Evolutionary conservation across 2,888 invertebrate genomes (phyloP).

Genomic region (Drosophila mettleri): DNA sequence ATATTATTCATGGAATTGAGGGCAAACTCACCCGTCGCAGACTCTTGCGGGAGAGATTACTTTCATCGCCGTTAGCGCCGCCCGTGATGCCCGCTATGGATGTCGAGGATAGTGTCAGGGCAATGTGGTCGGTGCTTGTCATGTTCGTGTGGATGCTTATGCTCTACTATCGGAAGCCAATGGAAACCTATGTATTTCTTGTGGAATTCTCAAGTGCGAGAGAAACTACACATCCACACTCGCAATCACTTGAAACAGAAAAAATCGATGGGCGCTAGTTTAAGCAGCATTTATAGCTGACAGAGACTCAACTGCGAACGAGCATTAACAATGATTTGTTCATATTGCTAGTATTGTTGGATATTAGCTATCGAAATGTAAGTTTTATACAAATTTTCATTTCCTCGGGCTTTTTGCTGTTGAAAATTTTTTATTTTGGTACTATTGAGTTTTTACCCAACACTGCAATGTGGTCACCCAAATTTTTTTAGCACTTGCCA

Average conservation of each 20-base stretch:
- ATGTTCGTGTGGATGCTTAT: conserved; percentile 40
- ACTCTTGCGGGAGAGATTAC: conserved; percentile 77
- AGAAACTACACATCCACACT: conserved; percentile 24
- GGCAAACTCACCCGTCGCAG: conserved; percentile 80
- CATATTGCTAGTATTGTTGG: conserved; percentile 38
- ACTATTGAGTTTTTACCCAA: conserved; percentile 19
- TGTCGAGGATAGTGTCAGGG: conserved; percentile 75
- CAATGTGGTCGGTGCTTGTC: conserved; percentile 82
- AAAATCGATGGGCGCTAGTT: conserved; percentile 47
- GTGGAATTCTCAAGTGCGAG: conserved; percentile 1
- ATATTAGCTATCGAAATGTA: conserved; percentile 12
- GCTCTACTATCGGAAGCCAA: not conserved
- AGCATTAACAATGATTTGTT: conserved; percentile 18
- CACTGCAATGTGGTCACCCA: conserved; percentile 30
- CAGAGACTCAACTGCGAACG: conserved; percentile 29
- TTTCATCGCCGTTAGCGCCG: conserved; percentile 50
- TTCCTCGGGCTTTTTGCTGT: conserved; percentile 11
- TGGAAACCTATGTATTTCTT: conserved; percentile 2
- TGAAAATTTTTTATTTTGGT: conserved; percentile 29
- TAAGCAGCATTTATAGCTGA: conserved; percentile 7
- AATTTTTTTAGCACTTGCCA: not conserved
- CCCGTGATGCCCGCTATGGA: conserved; percentile 57
- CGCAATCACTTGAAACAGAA: conserved; percentile 19
- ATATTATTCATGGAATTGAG: conserved; percentile 3
- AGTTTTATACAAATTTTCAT: conserved; percentile 20